Evolutionary conservation across 1,140 invertebrate species (phyloP).

Genomic region (Drosophila rhopaloa): DNA sequence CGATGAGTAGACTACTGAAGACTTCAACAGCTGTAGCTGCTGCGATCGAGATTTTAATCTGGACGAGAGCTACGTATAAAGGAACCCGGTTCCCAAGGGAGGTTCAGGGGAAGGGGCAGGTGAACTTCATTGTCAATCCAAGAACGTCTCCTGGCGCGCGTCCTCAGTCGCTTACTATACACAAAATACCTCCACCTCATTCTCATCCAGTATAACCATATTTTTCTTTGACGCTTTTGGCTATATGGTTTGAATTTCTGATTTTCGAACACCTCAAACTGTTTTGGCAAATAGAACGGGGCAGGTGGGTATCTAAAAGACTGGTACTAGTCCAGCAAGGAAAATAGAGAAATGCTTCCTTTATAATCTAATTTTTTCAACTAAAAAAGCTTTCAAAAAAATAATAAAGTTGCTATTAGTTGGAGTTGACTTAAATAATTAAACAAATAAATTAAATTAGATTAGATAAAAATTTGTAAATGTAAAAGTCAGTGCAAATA

Average conservation of each 20-base stretch:
- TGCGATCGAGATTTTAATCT: conserved; percentile 32
- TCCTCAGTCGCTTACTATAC: conserved; percentile 24
- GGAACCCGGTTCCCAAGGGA: neutral
- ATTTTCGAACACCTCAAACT: conserved; percentile 39
- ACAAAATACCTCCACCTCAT: conserved; percentile 1
- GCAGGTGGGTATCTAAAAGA: no score
- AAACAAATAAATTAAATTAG: no score
- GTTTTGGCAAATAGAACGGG: no score
- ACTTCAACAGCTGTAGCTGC: conserved; percentile 26
- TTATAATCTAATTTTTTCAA: no score
- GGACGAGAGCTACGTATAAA: conserved; percentile 18
- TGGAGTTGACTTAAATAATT: no score
- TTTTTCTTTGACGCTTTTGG: conserved; percentile 1
- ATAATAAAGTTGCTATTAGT: no score
- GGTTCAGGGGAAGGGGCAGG: conserved; percentile 1
- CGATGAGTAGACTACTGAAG: conserved; percentile 2
- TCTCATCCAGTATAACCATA: conserved; percentile 1
- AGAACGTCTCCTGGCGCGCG: conserved; percentile 60
- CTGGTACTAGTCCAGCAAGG: no score
- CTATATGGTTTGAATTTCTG: conserved; percentile 38
- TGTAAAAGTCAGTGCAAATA: no score
- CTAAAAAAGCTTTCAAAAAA: no score
- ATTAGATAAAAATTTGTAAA: no score
- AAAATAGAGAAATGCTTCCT: no score
- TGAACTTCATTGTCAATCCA: conserved; percentile 45